Conservation (phyloP, 2,797 vertebrate species). For the Liasis olivaceus region DNA sequence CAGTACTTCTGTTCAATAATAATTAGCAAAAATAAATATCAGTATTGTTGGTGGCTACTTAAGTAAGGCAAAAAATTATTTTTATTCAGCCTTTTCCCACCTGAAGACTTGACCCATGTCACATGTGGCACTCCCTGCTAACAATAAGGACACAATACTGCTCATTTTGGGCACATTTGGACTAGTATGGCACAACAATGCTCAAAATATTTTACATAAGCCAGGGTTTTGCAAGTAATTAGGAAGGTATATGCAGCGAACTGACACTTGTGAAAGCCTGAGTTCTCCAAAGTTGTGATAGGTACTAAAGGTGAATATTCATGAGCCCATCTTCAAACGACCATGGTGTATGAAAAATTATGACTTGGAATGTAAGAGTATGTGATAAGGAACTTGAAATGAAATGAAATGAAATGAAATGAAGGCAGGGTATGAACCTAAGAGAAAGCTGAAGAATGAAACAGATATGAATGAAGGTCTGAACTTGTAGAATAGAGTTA, state of each 20-base stretch:
- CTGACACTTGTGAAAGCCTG: not conserved
- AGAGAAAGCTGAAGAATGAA: not conserved
- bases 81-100: not conserved
- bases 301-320: not conserved
- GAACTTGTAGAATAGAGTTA: not conserved
- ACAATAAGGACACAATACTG: not conserved
- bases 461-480: not conserved
- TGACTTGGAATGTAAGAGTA: not conserved
- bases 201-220: not conserved
- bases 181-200: not conserved
- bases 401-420: not conserved
- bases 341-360: not conserved
- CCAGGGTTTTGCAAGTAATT: not conserved
- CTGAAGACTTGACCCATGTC: not conserved
- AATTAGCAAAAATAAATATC: not conserved
- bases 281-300: not conserved
- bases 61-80: not conserved
- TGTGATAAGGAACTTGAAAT: not conserved
- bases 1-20: not conserved
- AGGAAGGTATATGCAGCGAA: not conserved
- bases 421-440: not conserved
- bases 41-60: not conserved
- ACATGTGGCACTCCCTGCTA: not conserved
- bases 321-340: not conserved
- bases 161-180: not conserved